Evolutionary conservation across 1,140 invertebrate genomes (phyloP), one percentile per base, ranked within the genome.

Genomic region (Microvelia longipes): DNA sequence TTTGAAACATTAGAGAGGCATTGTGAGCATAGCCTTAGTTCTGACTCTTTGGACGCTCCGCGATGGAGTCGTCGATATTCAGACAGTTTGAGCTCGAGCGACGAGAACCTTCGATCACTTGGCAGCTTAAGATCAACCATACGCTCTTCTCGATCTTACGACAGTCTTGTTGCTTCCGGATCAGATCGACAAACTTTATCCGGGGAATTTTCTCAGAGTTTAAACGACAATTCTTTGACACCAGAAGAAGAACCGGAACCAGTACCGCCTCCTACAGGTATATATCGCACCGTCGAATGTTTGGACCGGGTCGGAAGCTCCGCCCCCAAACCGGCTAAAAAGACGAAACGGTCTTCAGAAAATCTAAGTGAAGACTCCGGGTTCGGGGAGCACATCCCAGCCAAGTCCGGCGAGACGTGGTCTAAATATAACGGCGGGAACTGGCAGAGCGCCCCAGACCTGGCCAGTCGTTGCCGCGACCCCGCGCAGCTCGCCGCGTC

Each of bases 1-100:
- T 92, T 92, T 77, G 90, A 92, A 77, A 89, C 85, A 0, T 79
- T 92, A 67, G 88, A 90, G 75, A 83, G 86, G 71, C 87, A 87
- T 50, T 89, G 75, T 68, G 73, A 76, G 2, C 76, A 77, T 65
- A 83, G 82, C 29, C 83, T 83, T 73, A 84, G 83, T 68, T 83
- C 82, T 73, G 84, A 86, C 73, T 85, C 83, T 0, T 76, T 85
- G 60, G 84, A 85, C 65, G 77, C 80, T 66, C 73, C 35, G 35
- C 35, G 35, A 50, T 50, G 35, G 35, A 50, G 19, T 19, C 35
- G 35, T 19, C 78, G 69, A 81, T 80, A 66, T 76, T 64, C 62
- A 64, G 62, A 78, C 68, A 81, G 80, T 70, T 71, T 74, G 27
- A 79, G 80, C 0, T 84, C 81, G 50, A 82, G 83, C 0, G 83